phyloP scores from a whole-genome alignment of 2,888 invertebrate species.

The Phaonia tiefii region DNA sequence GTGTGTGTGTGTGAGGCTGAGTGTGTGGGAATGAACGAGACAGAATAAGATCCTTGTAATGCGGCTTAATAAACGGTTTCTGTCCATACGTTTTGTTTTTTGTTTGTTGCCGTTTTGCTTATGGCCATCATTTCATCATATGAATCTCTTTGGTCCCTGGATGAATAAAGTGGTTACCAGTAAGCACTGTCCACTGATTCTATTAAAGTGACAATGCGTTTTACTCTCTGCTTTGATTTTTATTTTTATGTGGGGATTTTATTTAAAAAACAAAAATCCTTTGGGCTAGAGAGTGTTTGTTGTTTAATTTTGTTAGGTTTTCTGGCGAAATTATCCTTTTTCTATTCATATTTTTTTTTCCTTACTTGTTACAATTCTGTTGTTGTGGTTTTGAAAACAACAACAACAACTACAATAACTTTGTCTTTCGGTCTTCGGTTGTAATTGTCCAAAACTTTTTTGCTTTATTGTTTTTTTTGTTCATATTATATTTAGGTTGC shows the following conservation, averaged over 20 bases:
- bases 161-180: constrained; percentile 30
- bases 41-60: constrained; percentile 46
- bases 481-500: neutral
- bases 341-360: neutral
- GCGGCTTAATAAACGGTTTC: constrained; percentile 52
- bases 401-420: too few species aligned
- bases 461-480: neutral
- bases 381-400: constrained; percentile 1
- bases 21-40: constrained; percentile 24
- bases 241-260: neutral
- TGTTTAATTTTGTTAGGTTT: constrained; percentile 28
- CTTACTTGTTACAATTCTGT: neutral
- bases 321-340: constrained; percentile 13
- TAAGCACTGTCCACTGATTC: constrained; percentile 25
- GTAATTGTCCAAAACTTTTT: constrained; percentile 26
- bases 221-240: neutral
- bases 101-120: neutral
- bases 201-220: constrained; percentile 31
- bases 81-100: constrained; percentile 4
- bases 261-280: too few species aligned
- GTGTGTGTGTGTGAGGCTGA: too few species aligned
- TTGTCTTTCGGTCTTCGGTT: constrained; percentile 12
- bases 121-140: constrained; percentile 29
- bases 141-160: constrained; percentile 12
- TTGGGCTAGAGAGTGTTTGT: constrained; percentile 7